phyloP scores from a whole-genome alignment of 1,140 invertebrate genomes.

The Popillia japonica region DNA sequence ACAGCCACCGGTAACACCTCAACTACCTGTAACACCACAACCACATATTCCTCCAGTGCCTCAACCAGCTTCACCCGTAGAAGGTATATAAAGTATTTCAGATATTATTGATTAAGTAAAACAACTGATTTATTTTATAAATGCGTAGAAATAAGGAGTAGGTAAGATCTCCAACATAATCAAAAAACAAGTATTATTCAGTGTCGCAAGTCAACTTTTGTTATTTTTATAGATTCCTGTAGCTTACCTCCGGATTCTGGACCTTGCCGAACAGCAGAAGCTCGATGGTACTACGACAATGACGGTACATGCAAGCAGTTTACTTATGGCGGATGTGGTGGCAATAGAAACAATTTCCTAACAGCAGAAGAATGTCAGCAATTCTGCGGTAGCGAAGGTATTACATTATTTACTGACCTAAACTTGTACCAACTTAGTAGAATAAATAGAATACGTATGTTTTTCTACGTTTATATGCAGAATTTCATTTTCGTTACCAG shows the following conservation, averaged over 20 bases:
- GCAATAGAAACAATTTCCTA: slow-evolving; percentile 87
- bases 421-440: slow-evolving; percentile 70
- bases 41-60: too few relatives aligned
- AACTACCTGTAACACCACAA: too few relatives aligned
- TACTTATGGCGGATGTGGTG: slow-evolving; percentile 82
- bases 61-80: too few relatives aligned
- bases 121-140: background rate
- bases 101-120: background rate
- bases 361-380: slow-evolving; percentile 79
- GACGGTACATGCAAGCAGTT: slow-evolving; percentile 85
- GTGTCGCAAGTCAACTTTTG: background rate
- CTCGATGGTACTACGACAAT: slow-evolving; percentile 83
- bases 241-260: slow-evolving; percentile 74
- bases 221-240: slow-evolving; percentile 70
- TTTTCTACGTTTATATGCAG: too few relatives aligned
- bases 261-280: slow-evolving; percentile 67
- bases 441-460: too few relatives aligned
- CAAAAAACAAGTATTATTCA: background rate
- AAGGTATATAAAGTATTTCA: too few relatives aligned
- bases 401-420: background rate
- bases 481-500: background rate
- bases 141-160: background rate
- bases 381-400: slow-evolving; percentile 76
- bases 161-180: slow-evolving; percentile 1
- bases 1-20: too few relatives aligned